phyloP scores from a whole-genome alignment of 1,140 invertebrate species.

The Batillaria attramentaria region DNA sequence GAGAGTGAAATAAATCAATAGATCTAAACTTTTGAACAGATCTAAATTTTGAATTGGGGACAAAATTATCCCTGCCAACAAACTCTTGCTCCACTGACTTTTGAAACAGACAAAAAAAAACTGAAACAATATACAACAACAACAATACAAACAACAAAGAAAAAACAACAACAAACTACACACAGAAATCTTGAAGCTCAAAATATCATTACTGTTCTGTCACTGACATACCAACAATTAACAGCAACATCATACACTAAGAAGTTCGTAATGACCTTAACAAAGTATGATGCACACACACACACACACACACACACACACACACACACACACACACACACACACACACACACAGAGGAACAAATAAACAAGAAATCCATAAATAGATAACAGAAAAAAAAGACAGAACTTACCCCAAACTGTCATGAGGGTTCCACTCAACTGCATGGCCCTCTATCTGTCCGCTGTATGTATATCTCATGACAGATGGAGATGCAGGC shows the following conservation, averaged over 20 bases:
- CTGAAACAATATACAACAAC: not conserved
- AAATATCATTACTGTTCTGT: conserved; percentile 1
- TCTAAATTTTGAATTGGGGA: too few relatives aligned
- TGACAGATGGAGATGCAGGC: conserved; percentile 9
- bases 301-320: too few relatives aligned
- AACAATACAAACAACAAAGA: not conserved
- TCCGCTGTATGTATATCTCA: conserved; percentile 35
- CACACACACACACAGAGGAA: not conserved
- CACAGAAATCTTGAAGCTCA: not conserved
- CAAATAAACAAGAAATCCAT: not conserved
- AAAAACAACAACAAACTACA: not conserved
- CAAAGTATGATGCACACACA: too few relatives aligned
- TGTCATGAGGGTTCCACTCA: conserved; percentile 19
- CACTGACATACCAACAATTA: too few relatives aligned
- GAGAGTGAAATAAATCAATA: not conserved
- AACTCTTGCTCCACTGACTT: too few relatives aligned
- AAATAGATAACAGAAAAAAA: not conserved
- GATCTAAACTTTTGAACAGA: too few relatives aligned
- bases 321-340: too few relatives aligned
- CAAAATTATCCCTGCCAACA: too few relatives aligned
- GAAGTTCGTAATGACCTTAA: too few relatives aligned
- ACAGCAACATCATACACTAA: too few relatives aligned
- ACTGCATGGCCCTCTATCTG: conserved; percentile 32
- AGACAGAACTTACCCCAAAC: not conserved
- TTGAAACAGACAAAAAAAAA: not conserved